A percentile compares a stretch with the other conserved stretches of the same genome.
Evolutionary conservation across 2,888 invertebrate genomes (phyloP).

Genomic region (Cylindroiulus punctatus): DNA sequence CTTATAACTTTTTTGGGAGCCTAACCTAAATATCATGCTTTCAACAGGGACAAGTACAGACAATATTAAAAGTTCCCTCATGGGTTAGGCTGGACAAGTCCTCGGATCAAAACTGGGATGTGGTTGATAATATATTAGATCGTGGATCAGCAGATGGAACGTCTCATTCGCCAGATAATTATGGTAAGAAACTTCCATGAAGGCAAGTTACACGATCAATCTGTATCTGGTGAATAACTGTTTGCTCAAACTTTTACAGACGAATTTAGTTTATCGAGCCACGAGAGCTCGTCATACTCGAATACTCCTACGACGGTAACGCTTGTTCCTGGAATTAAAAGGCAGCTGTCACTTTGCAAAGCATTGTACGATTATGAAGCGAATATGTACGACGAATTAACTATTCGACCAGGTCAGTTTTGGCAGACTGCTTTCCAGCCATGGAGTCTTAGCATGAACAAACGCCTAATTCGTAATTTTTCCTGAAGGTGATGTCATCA

Average conservation of each 20-base stretch:
- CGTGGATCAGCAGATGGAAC: slow-evolving; percentile 82
- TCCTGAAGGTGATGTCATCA: slow-evolving; percentile 81
- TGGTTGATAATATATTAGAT: slow-evolving; percentile 76
- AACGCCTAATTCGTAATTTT: not conserved
- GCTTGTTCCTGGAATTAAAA: slow-evolving; percentile 50
- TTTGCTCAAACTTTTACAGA: slow-evolving; percentile 70
- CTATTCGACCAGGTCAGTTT: slow-evolving; percentile 73
- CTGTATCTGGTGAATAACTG: not conserved
- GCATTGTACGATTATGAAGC: slow-evolving; percentile 90
- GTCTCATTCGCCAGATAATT: slow-evolving; percentile 60
- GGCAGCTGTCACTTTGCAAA: slow-evolving; percentile 70
- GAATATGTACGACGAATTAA: slow-evolving; percentile 86
- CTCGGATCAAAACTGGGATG: slow-evolving; percentile 68
- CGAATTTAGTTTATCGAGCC: slow-evolving; percentile 77
- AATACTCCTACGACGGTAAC: slow-evolving; percentile 51
- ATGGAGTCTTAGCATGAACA: not conserved
- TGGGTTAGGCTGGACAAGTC: slow-evolving; percentile 73
- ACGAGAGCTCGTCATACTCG: slow-evolving; percentile 69
- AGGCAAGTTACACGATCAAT: not conserved
- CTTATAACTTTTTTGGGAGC: not conserved
- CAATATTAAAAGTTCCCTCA: slow-evolving; percentile 73
- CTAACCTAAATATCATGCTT: slow-evolving; percentile 73
- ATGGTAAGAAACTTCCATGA: slow-evolving; percentile 60
- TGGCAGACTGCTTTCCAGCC: not conserved
- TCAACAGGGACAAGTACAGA: slow-evolving; percentile 57